Percentiles rank a stretch among this genome's conserved stretches.
These are phyloP conservation scores for Musca vetustissima DNA, from an alignment of 1,140 invertebrate genomes.

Conservation along the genomic window DNA sequence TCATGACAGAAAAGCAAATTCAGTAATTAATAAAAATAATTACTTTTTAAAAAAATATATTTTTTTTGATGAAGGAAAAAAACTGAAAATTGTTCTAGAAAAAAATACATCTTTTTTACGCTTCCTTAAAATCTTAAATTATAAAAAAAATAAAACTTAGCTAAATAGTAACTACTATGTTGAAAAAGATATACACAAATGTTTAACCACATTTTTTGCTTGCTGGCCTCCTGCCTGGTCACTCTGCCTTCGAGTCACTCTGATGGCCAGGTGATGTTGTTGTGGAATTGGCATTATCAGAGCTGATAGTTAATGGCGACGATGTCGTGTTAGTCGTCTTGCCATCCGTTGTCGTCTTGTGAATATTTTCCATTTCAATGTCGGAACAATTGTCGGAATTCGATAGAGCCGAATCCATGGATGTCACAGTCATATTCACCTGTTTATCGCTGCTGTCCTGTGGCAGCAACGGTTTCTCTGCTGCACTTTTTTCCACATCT, in stretches of 20 bases:
- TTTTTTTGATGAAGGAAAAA: too few relatives aligned
- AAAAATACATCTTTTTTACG: too few relatives aligned
- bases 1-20: not conserved
- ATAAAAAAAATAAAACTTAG: not conserved
- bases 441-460: constrained; percentile 43
- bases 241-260: too few relatives aligned
- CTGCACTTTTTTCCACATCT: constrained; percentile 33
- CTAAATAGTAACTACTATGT: too few relatives aligned
- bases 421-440: constrained; percentile 52
- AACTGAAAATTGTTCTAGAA: not conserved
- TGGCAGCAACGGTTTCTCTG: constrained; percentile 38
- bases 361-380: constrained; percentile 53
- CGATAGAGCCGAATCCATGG: constrained; percentile 54
- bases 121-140: too few relatives aligned
- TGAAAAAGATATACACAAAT: too few relatives aligned
- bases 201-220: not conserved
- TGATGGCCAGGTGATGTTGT: too few relatives aligned
- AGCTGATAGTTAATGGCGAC: not conserved
- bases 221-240: not conserved
- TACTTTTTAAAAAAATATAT: not conserved
- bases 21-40: too few relatives aligned
- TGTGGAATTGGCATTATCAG: too few relatives aligned
- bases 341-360: constrained; percentile 14
- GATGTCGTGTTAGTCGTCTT: constrained; percentile 13
- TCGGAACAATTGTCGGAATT: constrained; percentile 55